Evolutionary conservation across 1,140 invertebrate species (phyloP).

Genomic region (Drosophila sulfurigaster): DNA sequence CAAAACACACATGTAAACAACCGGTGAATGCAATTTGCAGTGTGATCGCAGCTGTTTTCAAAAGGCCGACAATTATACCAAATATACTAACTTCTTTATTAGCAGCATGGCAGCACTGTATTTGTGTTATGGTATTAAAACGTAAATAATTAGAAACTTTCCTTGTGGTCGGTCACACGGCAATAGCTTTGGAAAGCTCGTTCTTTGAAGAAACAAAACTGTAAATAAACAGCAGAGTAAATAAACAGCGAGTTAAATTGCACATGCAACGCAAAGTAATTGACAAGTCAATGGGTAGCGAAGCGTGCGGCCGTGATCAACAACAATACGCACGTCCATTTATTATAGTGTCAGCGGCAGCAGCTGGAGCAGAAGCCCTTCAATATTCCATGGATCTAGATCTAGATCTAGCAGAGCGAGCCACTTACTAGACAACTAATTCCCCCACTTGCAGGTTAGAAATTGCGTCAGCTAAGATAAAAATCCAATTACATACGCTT

Average conservation of each 20-base stretch:
- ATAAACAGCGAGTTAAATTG: slow-evolving; percentile 21
- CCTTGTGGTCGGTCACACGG: not conserved
- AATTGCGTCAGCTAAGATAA: slow-evolving; percentile 54
- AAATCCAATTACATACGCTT: not conserved
- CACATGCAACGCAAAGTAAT: slow-evolving; percentile 53
- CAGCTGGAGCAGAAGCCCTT: slow-evolving; percentile 2
- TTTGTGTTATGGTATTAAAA: too few relatives aligned
- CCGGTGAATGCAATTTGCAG: not conserved
- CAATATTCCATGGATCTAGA: slow-evolving; percentile 27
- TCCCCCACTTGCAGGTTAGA: slow-evolving; percentile 64
- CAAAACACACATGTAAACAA: slow-evolving; percentile 1
- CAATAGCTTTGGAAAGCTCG: too few relatives aligned
- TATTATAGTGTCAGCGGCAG: slow-evolving; percentile 63
- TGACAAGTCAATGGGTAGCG: slow-evolving; percentile 70
- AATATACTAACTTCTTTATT: not conserved
- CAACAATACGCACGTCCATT: slow-evolving; percentile 82
- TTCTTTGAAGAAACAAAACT: too few relatives aligned
- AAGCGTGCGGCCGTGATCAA: slow-evolving; percentile 68
- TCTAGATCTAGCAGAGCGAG: slow-evolving; percentile 35
- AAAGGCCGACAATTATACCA: not conserved
- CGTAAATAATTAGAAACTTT: not conserved
- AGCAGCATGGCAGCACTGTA: not conserved
- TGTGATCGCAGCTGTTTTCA: not conserved
- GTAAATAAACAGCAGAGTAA: slow-evolving; percentile 3
- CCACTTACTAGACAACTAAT: slow-evolving; percentile 47